Evolutionary conservation across 2,888 invertebrate genomes (phyloP), one percentile per base, ranked within the genome.

Genomic region (Aphrophora alni): DNA sequence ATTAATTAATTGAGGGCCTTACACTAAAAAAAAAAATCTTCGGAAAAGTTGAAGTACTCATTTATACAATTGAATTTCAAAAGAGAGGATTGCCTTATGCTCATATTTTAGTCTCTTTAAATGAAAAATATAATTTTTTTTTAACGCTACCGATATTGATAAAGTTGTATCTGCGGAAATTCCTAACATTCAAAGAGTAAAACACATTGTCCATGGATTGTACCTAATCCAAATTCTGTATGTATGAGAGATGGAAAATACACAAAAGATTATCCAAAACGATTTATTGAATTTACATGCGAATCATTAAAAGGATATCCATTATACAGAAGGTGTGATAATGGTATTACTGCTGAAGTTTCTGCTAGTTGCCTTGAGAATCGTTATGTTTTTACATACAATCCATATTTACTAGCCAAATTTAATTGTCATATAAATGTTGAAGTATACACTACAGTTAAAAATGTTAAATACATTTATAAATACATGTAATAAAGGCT

Each of bases 191-290:
- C 17, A 72, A 27, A 72, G 25, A 25, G 27, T 5, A 72, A 72
- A 72, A 72, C 72, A 33, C 72, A 72, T 72, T 24, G 26, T 7
- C 72, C 72, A 12, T 72, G 72, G n/a, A 33, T 1, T 26, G 17
- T 21, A n/a, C 33, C 25, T 33, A 72, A 72, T 24, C 33, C 3
- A 33, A 33, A 33, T 33, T 24, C 72, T 72, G 72, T 72, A 25
- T 72, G 72, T 33, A 72, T 72, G 72, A 72, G 27, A 24, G 72
- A 72, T 72, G 27, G 70, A 21, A 26, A 72, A 72, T 73, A 28
- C 25, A 12, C 38, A 21, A 73, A 38, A 26, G 4, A 73, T 73
- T 73, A 27, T 17, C 33, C 33, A 33, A 73, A 73, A n/a, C 4
- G n/a, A 33, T 73, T 73, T 24, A 73, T 27, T n/a, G 33, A 73